These are phyloP conservation scores for Urosaurus nigricauda DNA, from an alignment of 2,797 vertebrate species.

Conservation along the genomic window DNA sequence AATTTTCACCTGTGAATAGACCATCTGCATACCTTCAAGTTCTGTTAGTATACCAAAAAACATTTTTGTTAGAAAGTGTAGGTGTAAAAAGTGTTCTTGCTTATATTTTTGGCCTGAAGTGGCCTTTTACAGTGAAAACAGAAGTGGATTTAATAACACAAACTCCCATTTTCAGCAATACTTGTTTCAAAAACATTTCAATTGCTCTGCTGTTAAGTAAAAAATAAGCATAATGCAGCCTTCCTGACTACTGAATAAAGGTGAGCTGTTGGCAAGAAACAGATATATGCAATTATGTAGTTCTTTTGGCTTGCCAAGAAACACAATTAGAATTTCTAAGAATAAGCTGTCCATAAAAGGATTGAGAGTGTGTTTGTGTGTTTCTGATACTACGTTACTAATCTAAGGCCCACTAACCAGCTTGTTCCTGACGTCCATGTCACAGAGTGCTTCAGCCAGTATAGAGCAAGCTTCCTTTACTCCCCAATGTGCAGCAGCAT, in stretches of 20 bases:
- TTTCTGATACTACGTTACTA: not conserved
- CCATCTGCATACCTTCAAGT: too few species aligned
- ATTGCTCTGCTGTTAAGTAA: not conserved
- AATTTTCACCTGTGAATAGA: not conserved
- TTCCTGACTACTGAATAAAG: not conserved
- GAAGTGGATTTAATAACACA: not conserved
- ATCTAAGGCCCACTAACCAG: slow-evolving; percentile 75
- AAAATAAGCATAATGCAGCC: not conserved
- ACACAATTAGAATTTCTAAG: not conserved
- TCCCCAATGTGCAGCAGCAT: slow-evolving; percentile 83
- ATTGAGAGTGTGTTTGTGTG: not conserved
- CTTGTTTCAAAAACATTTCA: not conserved
- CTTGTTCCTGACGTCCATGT: slow-evolving; percentile 84
- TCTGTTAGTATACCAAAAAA: not conserved
- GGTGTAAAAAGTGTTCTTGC: not conserved
- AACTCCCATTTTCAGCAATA: not conserved
- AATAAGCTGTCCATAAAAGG: not conserved
- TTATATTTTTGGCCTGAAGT: not conserved
- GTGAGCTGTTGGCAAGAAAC: not conserved
- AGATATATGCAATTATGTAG: not conserved
- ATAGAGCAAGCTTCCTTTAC: slow-evolving; percentile 83
- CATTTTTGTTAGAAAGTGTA: not conserved
- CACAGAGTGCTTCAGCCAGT: slow-evolving; percentile 81
- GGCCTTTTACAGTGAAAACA: not conserved
- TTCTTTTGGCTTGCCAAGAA: not conserved